Base-by-base conservation (phyloP, 1,140 invertebrate genomes). In the Ceratina japonica region DNA sequence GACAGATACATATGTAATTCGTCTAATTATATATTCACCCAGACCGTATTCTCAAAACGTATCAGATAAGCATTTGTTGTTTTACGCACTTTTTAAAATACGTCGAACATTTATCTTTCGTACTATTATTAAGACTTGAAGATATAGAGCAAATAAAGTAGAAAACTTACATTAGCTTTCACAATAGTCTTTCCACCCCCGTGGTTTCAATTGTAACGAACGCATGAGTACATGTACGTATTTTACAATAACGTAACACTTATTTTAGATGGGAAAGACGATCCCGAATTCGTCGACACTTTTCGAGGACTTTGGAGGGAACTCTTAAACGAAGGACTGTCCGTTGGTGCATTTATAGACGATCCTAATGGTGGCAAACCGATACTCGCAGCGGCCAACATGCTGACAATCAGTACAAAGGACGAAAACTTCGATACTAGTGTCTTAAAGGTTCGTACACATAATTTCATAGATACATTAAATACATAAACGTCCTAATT, bases 371-470 rank as follows among this genome's bases (percentile, higher is more conserved):
- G 76, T 20, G 80, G 76, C 0, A 91, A 90, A 82, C 80, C 86
- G 3, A 75, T 87, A 69, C 44, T 92, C 2, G 91, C 85, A 0
- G 91, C 89, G 31, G 37, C 74, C 0, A 92, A 91, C 61, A 44
- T 88, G 15, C 5, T 91, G 0, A 75, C 71, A 10, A 37, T 91
- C 1, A 31, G 51, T 3, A 22, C n/a, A 3, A 83, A 87, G 52
- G 78, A 83, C 0, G 16, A 70, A 0, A 24, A 65, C n/a, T 5
- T 62, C 0, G 27, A 51, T 5, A 3, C 18, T 0, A 3, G 3
- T 0, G 4, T 31, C 4, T 31, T 69, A 1, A 13, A 52, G 37
- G 65, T 70, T 7, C 37, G 10, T 10, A 44, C 0, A 10, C 0
- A 44, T 44, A 44, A 44, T 44, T 44, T 44, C 2, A 3, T 37